phyloP scores from a whole-genome alignment of 2,113 vertebrate genomes.

The Lepisosteus osseus region DNA sequence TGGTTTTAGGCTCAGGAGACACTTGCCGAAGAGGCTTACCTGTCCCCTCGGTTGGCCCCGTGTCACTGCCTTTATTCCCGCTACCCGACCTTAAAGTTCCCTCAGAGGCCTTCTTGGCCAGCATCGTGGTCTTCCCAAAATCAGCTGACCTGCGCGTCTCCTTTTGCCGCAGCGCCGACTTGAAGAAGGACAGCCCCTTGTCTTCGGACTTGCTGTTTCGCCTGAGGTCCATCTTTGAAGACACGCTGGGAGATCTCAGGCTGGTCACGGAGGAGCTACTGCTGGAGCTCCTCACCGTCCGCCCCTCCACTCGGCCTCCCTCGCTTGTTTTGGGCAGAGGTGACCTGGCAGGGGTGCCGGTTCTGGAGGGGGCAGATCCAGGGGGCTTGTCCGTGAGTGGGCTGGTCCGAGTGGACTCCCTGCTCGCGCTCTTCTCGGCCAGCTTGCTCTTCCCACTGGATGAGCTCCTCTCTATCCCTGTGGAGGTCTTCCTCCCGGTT shows the following conservation, averaged over 20 bases:
- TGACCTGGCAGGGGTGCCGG: constrained; percentile 51
- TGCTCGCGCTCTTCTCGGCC: constrained; percentile 76
- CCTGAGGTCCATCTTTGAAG: constrained; percentile 67
- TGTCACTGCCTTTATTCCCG: constrained; percentile 51
- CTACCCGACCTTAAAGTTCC: constrained; percentile 66
- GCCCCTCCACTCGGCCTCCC: constrained; percentile 54
- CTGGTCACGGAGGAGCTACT: constrained; percentile 87
- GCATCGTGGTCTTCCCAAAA: constrained; percentile 83
- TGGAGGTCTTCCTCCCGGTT: constrained; percentile 61
- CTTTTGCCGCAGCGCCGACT: constrained; percentile 88
- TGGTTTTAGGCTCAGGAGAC: constrained; percentile 39
- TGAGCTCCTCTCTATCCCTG: constrained; percentile 53
- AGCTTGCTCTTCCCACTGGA: constrained; percentile 67
- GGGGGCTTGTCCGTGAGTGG: constrained; percentile 68
- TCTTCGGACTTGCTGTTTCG: constrained; percentile 89
- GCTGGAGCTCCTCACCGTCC: constrained; percentile 75
- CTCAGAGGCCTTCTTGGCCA: constrained; percentile 75
- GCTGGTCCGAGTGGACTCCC: constrained; percentile 80
- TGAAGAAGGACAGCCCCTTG: constrained; percentile 93
- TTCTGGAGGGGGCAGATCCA: constrained; percentile 48
- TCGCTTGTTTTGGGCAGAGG: constrained; percentile 61
- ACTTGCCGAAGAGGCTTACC: constrained; percentile 51
- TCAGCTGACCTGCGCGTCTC: constrained; percentile 89
- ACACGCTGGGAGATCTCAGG: constrained; percentile 76
- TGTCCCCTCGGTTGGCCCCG: constrained; percentile 45